A percentile compares a stretch with the other conserved stretches of the same genome.
Evolutionary conservation across 2,113 vertebrate species (phyloP).

Genomic region (Lophius piscatorius): DNA sequence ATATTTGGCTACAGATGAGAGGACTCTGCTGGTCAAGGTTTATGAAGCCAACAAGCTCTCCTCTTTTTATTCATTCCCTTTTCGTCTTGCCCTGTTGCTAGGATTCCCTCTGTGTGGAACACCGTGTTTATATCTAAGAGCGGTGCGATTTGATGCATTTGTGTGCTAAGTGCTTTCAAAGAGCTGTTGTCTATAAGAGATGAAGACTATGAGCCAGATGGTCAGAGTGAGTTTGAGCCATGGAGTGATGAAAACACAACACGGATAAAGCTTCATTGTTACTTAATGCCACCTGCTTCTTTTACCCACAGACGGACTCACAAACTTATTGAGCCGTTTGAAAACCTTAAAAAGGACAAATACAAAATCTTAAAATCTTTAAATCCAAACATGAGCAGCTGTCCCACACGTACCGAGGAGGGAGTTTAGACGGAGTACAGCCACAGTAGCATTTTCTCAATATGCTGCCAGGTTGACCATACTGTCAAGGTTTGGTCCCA

Average conservation of each 20-base stretch:
- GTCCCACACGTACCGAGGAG: conserved; percentile 1
- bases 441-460: neutral
- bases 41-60: conserved; percentile 23
- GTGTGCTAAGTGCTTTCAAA: conserved; percentile 53
- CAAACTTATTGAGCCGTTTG: conserved; percentile 9
- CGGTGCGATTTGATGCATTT: conserved; percentile 46
- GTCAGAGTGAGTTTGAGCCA: conserved; percentile 55
- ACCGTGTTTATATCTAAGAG: conserved; percentile 66
- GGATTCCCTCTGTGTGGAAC: conserved; percentile 49
- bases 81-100: conserved; percentile 67
- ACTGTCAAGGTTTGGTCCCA: neutral
- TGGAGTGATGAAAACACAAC: conserved; percentile 40
- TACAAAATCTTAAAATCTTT: conserved; percentile 11
- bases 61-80: conserved; percentile 52
- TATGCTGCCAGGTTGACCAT: neutral
- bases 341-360: conserved; percentile 31
- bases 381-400: conserved; percentile 11
- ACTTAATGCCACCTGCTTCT: conserved; percentile 27
- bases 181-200: conserved; percentile 54
- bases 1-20: conserved; percentile 39
- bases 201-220: conserved; percentile 72
- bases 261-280: conserved; percentile 49
- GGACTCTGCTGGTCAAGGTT: conserved; percentile 15
- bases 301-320: conserved; percentile 29
- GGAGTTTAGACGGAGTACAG: conserved; percentile 17